These are phyloP conservation scores for Acheta domesticus DNA, from an alignment of 2,888 invertebrate species.

Conservation along the genomic window DNA sequence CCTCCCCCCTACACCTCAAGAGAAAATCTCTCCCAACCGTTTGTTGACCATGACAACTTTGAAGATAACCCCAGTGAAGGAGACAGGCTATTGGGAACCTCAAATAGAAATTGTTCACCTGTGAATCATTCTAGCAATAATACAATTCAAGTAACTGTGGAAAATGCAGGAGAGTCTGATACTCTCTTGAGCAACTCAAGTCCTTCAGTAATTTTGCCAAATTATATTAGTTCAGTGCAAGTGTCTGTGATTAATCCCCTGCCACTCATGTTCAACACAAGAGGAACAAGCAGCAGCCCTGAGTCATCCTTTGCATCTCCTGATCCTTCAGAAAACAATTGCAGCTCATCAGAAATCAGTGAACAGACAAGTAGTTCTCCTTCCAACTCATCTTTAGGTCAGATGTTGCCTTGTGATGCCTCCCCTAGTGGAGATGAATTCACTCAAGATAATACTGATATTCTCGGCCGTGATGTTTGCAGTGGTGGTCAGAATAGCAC, in stretches of 20 bases:
- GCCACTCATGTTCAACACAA: neutral
- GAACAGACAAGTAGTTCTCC: neutral
- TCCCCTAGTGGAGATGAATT: neutral
- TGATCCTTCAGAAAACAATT: neutral
- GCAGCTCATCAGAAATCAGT: neutral
- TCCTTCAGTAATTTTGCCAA: neutral
- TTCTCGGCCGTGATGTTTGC: neutral
- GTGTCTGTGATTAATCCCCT: neutral
- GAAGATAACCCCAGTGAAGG: conserved; percentile 25
- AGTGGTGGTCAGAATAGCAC: neutral
- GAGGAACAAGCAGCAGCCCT: neutral
- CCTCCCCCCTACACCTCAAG: conserved; percentile 51
- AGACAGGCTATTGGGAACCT: conserved; percentile 24
- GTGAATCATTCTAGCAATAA: neutral
- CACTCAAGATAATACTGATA: neutral
- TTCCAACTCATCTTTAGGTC: neutral
- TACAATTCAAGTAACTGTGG: neutral
- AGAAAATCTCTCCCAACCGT: conserved; percentile 39
- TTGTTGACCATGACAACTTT: neutral
- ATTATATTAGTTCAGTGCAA: neutral
- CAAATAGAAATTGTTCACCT: neutral
- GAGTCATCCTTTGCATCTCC: neutral
- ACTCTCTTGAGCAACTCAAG: neutral
- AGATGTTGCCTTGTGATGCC: neutral
- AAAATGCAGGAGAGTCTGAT: neutral